Evolutionary conservation across 2,888 invertebrate species (phyloP).

Genomic region (Drosophila demipolita): DNA sequence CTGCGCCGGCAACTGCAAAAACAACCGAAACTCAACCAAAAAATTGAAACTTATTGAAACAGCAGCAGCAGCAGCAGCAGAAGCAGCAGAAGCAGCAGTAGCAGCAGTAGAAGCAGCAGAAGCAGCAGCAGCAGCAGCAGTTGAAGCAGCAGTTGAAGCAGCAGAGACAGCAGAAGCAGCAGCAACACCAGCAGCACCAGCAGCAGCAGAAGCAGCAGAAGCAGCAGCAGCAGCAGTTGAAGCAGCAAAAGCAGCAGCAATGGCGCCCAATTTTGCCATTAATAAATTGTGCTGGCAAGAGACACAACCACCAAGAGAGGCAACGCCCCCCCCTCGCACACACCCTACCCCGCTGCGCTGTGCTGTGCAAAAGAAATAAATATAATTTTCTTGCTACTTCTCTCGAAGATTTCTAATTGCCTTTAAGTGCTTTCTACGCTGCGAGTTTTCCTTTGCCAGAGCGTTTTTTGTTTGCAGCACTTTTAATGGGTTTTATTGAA

Average conservation of each 20-base stretch:
- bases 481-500: slow-evolving; percentile 77
- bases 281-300: slow-evolving; percentile 62
- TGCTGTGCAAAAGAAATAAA: slow-evolving; percentile 63
- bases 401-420: slow-evolving; percentile 76
- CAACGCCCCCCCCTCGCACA: background rate
- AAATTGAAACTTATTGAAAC: slow-evolving; percentile 6
- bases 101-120: background rate
- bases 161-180: slow-evolving; percentile 2
- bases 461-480: slow-evolving; percentile 34
- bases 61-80: slow-evolving; percentile 23
- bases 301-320: slow-evolving; percentile 23
- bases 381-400: slow-evolving; percentile 72
- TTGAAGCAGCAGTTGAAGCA: slow-evolving; percentile 21
- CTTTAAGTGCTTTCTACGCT: slow-evolving; percentile 69
- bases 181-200: slow-evolving; percentile 15
- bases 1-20: slow-evolving; percentile 41
- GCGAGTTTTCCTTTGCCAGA: slow-evolving; percentile 25
- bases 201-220: no score
- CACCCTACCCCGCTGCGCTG: slow-evolving; percentile 17
- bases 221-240: background rate
- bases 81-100: slow-evolving; percentile 13
- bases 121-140: slow-evolving; percentile 2
- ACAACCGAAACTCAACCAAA: slow-evolving; percentile 12
- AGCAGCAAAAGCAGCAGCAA: slow-evolving; percentile 5
- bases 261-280: slow-evolving; percentile 47